Base-by-base conservation (phyloP, 2,113 vertebrate genomes). In the Odocoileus hemionus region DNA sequence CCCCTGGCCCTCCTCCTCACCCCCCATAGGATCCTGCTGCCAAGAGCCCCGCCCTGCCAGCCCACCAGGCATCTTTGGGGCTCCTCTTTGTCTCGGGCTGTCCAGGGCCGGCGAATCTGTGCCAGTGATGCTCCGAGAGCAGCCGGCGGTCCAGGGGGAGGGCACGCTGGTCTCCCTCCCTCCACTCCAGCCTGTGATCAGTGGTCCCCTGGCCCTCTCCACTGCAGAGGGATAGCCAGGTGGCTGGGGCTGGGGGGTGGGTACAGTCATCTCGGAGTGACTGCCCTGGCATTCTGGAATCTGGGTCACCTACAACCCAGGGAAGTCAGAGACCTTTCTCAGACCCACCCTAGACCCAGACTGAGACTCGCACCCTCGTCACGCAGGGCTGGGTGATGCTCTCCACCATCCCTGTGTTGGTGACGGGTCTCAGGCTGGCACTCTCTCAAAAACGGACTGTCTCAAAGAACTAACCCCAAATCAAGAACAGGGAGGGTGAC, bases 71-170 rank as follows among this genome's bases (percentile, higher is more conserved):
- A 98, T 97, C 98, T 98, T 94, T 86, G 5, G 57, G 94, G 78
- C 93, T 97, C 84, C 96, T 96, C 97, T 98, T 98, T 98, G 97
- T 98, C 97, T 58, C 82, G 3, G 70, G 61, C 94, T 82, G 43
- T 55, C 74, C 21, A 2, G 92, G 45, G 80, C 89, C 87, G 52
- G 79, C 61, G 45, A 92, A 85, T 61, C 89, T 60, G 60, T 25
- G 64, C 55, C 39, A 76, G 45, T 4, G 85, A 88, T 54, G 89
- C 85, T 64, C 30, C 10, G 15, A 92, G 16, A 15, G 52, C 78
- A 3, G 47, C 50, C 43, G 28, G 16, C n/a, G 16, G 50, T 26
- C 10, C 33, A 17, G 1, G 70, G 23, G 13, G 4, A 28, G 21
- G 12, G 13, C 2, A 1, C 15, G 12, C 82, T 55, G 10, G 1